Conservation (phyloP, 1,140 invertebrate species). For the Neocloeon triangulifer region DNA sequence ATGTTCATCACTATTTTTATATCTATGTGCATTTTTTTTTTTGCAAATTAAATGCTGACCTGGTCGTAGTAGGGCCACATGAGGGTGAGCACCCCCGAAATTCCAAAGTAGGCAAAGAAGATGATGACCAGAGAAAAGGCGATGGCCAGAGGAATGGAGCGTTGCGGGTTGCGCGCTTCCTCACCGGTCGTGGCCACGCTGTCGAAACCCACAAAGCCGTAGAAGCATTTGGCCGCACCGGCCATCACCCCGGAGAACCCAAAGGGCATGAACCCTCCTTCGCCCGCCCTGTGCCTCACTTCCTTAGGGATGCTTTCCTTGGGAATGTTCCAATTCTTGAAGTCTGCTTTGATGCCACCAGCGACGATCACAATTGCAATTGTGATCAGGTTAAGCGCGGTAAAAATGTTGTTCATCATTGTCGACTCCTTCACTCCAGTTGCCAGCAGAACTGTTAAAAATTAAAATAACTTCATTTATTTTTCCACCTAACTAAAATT, state of each 20-base stretch:
- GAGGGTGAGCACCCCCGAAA: conserved; percentile 67
- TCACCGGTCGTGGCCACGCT: conserved; percentile 30
- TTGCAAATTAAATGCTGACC: conserved; percentile 16
- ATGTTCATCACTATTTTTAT: no score
- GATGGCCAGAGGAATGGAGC: conserved; percentile 72
- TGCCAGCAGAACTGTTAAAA: conserved; percentile 21
- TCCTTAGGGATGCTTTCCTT: conserved; percentile 24
- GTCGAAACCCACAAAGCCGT: conserved; percentile 28
- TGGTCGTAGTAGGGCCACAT: conserved; percentile 73
- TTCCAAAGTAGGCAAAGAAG: conserved; percentile 70
- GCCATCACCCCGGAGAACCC: conserved; percentile 53
- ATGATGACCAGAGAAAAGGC: conserved; percentile 57
- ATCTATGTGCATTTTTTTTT: neutral
- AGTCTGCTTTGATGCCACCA: conserved; percentile 42
- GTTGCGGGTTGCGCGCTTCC: conserved; percentile 72
- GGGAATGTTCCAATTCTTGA: conserved; percentile 42
- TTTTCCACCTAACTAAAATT: neutral
- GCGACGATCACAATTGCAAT: conserved; percentile 61
- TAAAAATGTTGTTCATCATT: conserved; percentile 62
- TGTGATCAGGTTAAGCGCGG: conserved; percentile 58
- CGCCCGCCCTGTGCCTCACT: conserved; percentile 29
- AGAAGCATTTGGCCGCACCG: conserved; percentile 66
- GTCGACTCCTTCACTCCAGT: conserved; percentile 66
- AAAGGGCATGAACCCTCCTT: conserved; percentile 62
- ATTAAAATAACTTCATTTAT: conserved; percentile 4